Conservation (phyloP, 1,140 invertebrate species). For the Zaprionus ornatus region DNA sequence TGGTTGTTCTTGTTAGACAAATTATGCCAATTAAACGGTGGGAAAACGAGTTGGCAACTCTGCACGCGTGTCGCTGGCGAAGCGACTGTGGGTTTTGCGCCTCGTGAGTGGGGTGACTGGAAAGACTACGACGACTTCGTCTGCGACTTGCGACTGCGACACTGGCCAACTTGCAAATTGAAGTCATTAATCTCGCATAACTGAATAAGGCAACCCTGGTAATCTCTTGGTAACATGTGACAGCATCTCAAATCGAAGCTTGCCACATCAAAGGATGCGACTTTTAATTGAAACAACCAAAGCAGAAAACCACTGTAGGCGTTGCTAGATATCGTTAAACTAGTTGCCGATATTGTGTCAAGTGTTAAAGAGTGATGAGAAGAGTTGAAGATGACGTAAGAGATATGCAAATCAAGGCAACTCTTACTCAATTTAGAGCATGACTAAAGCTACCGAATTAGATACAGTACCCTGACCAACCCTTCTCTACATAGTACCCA, state of each 20-base stretch:
- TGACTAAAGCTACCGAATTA: background rate
- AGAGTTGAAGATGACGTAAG: background rate
- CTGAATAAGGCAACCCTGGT: slow-evolving; percentile 11
- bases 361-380: background rate
- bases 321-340: slow-evolving; percentile 1
- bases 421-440: background rate
- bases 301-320: slow-evolving; percentile 2
- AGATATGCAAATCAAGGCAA: background rate
- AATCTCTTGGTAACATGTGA: slow-evolving; percentile 20
- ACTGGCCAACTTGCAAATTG: slow-evolving; percentile 46
- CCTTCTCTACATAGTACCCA: too few relatives aligned
- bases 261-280: slow-evolving; percentile 52
- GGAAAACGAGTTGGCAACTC: slow-evolving; percentile 76
- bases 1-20: slow-evolving; percentile 77
- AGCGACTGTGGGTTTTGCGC: slow-evolving; percentile 40
- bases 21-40: slow-evolving; percentile 79
- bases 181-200: slow-evolving; percentile 47
- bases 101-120: slow-evolving; percentile 54
- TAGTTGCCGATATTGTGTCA: slow-evolving; percentile 7
- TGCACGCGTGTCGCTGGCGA: slow-evolving; percentile 55
- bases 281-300: slow-evolving; percentile 24
- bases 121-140: background rate
- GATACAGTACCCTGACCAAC: background rate
- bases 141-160: slow-evolving; percentile 2
- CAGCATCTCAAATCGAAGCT: slow-evolving; percentile 13